Base-by-base conservation (phyloP, 2,797 vertebrate species). In the Sphenodon punctatus region DNA sequence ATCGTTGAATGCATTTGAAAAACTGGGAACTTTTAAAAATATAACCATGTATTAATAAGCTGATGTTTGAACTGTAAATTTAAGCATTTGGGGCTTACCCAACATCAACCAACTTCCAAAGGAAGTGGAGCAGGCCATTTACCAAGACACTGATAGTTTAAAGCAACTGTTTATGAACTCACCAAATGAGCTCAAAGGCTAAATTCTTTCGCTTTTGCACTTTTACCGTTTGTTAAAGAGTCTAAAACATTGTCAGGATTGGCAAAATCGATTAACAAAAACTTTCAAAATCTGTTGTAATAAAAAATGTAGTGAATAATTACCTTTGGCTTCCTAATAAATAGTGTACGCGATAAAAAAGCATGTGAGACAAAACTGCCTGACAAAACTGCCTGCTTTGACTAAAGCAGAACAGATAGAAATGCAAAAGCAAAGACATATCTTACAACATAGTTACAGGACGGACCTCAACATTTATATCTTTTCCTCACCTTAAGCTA, bases 261-360 rank as follows among this genome's bases (percentile, higher is more conserved):
- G 8, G 11, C 32, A 90, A 90, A 82, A 85, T 82, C 48, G 20
- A 17, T 58, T 36, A 41, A 14, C 27, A 80, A 90, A 84, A 88
- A 80, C 56, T 74, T 90, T 76, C 91, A 89, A 87, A 71, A 88
- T 90, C 84, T 89, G 78, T 58, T 85, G 81, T 10, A 56, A 81
- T 71, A 86, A 89, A 88, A 90, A 88, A 87, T 89, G 48, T 49
- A 38, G 84, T 82, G 75, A 65, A 82, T 34, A 22, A 88, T 91
- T 84, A 85, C 88, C 75, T 85, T 90, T 87, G 87, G 85, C 73
- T 91, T 86, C 90, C 82, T 89, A 89, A 80, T 90, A 83, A 93
- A 88, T 65, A 82, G 79, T 77, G 30, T 49, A 82, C n/a, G n/a
- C n/a, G 84, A 83, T 91, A 43, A 8, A 60, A 20, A 55, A 78